Evolutionary conservation across 2,113 vertebrate species (phyloP).

Genomic region (Lipotes vexillifer): DNA sequence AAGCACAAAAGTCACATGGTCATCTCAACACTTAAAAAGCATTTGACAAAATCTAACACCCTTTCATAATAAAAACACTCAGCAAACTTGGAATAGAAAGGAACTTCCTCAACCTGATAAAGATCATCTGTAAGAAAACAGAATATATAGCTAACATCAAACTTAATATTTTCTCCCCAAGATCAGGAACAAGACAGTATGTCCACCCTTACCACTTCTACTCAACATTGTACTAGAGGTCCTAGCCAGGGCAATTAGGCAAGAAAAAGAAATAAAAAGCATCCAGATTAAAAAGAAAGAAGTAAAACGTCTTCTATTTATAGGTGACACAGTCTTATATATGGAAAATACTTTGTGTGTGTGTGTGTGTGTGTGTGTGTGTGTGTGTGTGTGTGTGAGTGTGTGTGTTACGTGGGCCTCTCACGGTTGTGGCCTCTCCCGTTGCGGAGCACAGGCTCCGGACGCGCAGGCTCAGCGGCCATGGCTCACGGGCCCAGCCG

Average conservation of each 20-base stretch:
- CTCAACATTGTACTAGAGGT: not conserved
- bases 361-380: too few species aligned
- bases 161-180: not conserved
- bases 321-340: not conserved
- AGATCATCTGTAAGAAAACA: not conserved
- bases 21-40: not conserved
- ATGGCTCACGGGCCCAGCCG: too few species aligned
- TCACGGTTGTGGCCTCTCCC: too few species aligned
- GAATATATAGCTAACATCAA: not conserved
- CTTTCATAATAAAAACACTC: not conserved
- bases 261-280: not conserved
- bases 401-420: too few species aligned
- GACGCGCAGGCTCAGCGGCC: too few species aligned
- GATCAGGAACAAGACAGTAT: not conserved
- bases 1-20: not conserved
- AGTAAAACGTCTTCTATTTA: not conserved
- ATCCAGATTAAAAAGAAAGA: not conserved
- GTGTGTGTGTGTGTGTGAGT: too few species aligned
- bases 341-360: conserved; percentile 7
- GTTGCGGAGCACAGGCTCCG: too few species aligned
- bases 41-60: not conserved
- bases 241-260: not conserved
- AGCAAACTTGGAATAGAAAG: not conserved
- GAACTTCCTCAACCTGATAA: not conserved
- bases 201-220: not conserved